phyloP scores from a whole-genome alignment of 2,113 vertebrate genomes.

The Sinocyclocheilus anophthalmus region DNA sequence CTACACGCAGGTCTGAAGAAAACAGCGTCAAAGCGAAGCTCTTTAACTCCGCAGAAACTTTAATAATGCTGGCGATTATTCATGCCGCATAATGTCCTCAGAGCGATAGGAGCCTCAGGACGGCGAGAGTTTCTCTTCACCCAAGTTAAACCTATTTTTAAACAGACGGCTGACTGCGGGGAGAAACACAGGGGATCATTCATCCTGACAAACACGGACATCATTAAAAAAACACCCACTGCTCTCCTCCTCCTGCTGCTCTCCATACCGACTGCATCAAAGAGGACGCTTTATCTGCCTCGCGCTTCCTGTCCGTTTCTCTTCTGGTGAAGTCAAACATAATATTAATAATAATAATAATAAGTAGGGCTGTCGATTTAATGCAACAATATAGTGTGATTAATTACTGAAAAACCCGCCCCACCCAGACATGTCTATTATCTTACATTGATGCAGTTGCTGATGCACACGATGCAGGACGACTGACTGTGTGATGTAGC shows the following conservation, averaged over 20 bases:
- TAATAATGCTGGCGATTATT: constrained; percentile 21
- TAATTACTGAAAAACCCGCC: not conserved
- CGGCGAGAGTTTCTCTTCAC: not conserved
- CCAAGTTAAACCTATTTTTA: constrained; percentile 38
- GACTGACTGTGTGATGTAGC: too few species aligned
- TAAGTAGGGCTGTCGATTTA: not conserved
- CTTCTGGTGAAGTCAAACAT: not conserved
- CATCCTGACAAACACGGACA: constrained; percentile 20
- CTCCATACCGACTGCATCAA: not conserved
- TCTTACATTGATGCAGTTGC: too few species aligned
- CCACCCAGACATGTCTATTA: too few species aligned
- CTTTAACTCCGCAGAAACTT: constrained; percentile 21
- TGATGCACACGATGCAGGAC: too few species aligned
- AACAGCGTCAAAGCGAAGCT: not conserved
- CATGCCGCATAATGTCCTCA: constrained; percentile 5
- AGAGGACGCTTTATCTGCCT: not conserved
- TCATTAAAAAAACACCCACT: constrained; percentile 55
- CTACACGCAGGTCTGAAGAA: constrained; percentile 30
- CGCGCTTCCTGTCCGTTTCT: not conserved
- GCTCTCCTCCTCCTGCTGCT: constrained; percentile 4
- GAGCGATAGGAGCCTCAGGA: not conserved
- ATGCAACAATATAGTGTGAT: not conserved
- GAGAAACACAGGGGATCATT: constrained; percentile 21
- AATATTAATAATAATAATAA: not conserved
- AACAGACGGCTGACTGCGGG: constrained; percentile 15